Percentiles rank a stretch among this genome's conserved stretches.
Evolutionary conservation across 2,797 vertebrate genomes (phyloP).

Genomic region (Sebastes variabilis): DNA sequence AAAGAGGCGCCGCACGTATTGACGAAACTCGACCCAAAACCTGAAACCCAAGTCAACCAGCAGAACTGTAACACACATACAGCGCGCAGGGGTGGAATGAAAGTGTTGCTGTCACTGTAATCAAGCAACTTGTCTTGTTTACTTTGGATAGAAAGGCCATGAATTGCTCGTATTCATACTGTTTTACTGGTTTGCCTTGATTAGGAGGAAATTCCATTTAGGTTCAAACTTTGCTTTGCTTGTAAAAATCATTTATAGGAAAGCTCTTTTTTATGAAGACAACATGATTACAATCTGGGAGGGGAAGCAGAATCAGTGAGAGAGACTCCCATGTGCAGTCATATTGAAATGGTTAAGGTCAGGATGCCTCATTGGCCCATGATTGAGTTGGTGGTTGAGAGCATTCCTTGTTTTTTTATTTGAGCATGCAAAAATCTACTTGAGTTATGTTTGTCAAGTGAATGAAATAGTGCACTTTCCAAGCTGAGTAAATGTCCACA

Average conservation of each 20-base stretch:
- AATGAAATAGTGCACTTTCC: not conserved
- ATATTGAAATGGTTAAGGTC: constrained; percentile 6
- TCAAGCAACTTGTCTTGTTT: not conserved
- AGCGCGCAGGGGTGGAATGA: not conserved
- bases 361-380: not conserved
- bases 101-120: not conserved
- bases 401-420: not conserved
- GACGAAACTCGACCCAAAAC: not conserved
- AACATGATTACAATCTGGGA: not conserved
- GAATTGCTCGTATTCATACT: not conserved
- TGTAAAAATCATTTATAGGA: constrained; percentile 24
- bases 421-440: not conserved
- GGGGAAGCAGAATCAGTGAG: not conserved
- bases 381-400: not conserved
- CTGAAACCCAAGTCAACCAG: not conserved
- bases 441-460: not conserved
- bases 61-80: not conserved
- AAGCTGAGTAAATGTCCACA: not conserved
- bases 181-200: not conserved
- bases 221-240: constrained; percentile 8
- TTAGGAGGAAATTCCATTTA: constrained; percentile 8
- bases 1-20: not conserved
- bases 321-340: not conserved
- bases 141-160: not conserved
- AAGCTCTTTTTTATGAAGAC: not conserved